Base-by-base conservation (phyloP, 2,113 vertebrate species). In the Etia nguti region DNA sequence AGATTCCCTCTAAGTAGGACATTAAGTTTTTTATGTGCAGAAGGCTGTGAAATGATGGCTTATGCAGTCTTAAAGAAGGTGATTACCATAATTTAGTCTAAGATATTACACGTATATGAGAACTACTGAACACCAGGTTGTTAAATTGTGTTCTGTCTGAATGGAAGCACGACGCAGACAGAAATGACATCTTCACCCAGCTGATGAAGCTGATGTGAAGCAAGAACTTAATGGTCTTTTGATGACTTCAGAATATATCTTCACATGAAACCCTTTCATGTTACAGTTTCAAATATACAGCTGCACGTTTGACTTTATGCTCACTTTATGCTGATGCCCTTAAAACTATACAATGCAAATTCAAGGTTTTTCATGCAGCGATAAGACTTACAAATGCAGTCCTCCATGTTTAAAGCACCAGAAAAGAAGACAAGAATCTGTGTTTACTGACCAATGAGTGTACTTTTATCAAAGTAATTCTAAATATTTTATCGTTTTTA, bases 41-140 rank as follows among this genome's bases (percentile, higher is more conserved):
- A 81, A 26, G 34, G 36, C 77, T 90, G 59, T 50, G 75, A 82
- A 82, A 80, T 50, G 54, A 86, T 84, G 43, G 82, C 41, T 80
- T 84, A 26, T 43, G 41, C 50, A 73, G 82, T 43, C 79, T 83
- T 79, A 84, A 29, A 16, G 57, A 70, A 46, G 16, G 41, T 46
- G 24, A 88, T 89, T 80, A 90, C 59, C 75, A 84, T 89, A 31
- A 85, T 91, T 88, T 88, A 68, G 77, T 77, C 29, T 11, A 31
- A 86, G 54, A 80, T 82, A 56, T 90, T 82, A 56, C 79, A 79
- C 2, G 7, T 83, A 56, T 82, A 79, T 11, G 10, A 88, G 83
- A 88, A 41, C 62, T 68, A 20, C 43, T 31, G 68, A 77, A 65
- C 48, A n/a, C 6, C 4, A 29, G 85, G 59, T 77, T 88, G 13